Conservation (phyloP, 2,888 invertebrate species). For the Drosophila kuntzei region DNA sequence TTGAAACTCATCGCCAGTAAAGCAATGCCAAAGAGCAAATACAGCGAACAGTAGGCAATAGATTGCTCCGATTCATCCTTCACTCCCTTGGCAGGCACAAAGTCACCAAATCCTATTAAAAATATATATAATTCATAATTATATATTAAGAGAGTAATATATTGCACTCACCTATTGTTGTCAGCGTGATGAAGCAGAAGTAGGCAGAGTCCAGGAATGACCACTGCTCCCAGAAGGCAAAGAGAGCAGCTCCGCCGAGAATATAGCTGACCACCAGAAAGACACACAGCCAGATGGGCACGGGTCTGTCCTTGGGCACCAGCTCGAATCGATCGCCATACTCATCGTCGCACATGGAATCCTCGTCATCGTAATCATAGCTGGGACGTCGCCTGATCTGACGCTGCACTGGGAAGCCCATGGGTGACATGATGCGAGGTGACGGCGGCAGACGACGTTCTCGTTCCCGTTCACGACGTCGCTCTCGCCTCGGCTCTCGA, state of each 20-base stretch:
- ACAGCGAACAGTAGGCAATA: conserved; percentile 95
- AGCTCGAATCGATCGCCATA: conserved; percentile 85
- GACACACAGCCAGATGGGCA: conserved; percentile 95
- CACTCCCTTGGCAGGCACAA: conserved; percentile 92
- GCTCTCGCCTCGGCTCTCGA: conserved; percentile 59
- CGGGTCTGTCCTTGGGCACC: conserved; percentile 87
- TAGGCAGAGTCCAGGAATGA: conserved; percentile 94
- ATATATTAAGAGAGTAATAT: no score
- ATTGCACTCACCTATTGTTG: conserved; percentile 90
- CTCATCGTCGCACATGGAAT: conserved; percentile 87
- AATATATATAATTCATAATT: background rate
- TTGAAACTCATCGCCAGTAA: conserved; percentile 98
- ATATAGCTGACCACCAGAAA: conserved; percentile 95
- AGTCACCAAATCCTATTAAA: conserved; percentile 91
- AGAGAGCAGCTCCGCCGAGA: conserved; percentile 94
- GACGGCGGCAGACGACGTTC: conserved; percentile 85
- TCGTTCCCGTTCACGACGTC: conserved; percentile 47
- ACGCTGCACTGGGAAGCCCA: conserved; percentile 88
- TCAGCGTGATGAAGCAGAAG: conserved; percentile 97
- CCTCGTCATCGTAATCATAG: conserved; percentile 88
- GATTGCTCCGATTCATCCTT: conserved; percentile 84
- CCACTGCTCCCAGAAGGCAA: conserved; percentile 95
- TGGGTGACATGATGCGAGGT: conserved; percentile 89
- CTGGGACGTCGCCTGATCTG: conserved; percentile 86
- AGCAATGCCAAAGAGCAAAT: conserved; percentile 97